Evolutionary conservation across 2,113 vertebrate genomes (phyloP).

Genomic region (Corythoichthys intestinalis): DNA sequence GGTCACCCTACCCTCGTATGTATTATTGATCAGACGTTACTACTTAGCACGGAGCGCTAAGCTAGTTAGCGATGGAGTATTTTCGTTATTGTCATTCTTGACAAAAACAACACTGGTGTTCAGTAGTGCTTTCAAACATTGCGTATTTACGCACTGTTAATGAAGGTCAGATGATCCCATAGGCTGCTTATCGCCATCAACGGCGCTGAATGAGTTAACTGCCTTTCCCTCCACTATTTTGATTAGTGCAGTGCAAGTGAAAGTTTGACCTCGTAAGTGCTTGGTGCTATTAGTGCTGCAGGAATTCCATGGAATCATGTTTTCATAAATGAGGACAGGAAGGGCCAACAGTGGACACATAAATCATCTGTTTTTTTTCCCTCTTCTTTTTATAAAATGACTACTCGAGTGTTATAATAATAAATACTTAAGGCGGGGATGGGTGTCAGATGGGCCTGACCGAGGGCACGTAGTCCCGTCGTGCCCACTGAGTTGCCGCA

Average conservation of each 20-base stretch:
- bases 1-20: too few species aligned
- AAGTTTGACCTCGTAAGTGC: slow-evolving; percentile 58
- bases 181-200: too few species aligned
- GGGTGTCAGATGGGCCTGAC: slow-evolving; percentile 65
- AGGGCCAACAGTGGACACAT: slow-evolving; percentile 60
- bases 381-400: slow-evolving; percentile 37
- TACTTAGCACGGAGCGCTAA: too few species aligned
- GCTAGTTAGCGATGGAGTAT: too few species aligned
- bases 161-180: too few species aligned
- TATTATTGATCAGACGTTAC: too few species aligned
- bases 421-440: slow-evolving; percentile 58
- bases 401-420: slow-evolving; percentile 66
- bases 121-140: too few species aligned
- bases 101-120: too few species aligned
- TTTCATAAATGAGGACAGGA: slow-evolving; percentile 61
- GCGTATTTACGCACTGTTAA: too few species aligned
- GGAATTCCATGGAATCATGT: slow-evolving; percentile 63
- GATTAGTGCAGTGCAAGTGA: slow-evolving; percentile 53
- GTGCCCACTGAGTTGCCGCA: slow-evolving; percentile 45
- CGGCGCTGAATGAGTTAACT: not conserved
- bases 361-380: slow-evolving; percentile 54
- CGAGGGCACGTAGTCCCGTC: slow-evolving; percentile 69
- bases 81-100: too few species aligned
- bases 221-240: not conserved
- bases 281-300: slow-evolving; percentile 48